Percentiles rank a stretch among this genome's conserved stretches.
Evolutionary conservation across 30 jellyfish, hydroid and myxozoan species (phyloP).

Genomic region (Catostylus mosaicus): DNA sequence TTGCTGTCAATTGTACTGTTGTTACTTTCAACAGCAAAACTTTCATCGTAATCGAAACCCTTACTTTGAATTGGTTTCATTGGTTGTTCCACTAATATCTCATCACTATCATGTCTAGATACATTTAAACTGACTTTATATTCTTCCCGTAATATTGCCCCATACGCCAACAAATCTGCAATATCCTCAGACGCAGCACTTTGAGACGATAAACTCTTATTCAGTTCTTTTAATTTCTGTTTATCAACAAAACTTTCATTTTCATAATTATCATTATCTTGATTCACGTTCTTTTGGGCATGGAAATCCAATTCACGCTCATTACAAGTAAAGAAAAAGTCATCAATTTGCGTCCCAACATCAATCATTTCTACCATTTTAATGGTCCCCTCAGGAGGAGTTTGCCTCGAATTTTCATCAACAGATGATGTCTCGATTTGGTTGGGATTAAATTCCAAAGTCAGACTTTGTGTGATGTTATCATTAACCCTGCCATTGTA

Average conservation of each 20-base stretch:
- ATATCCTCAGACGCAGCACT: slow-evolving; percentile 55
- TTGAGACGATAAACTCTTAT: slow-evolving; percentile 13
- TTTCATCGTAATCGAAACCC: slow-evolving; percentile 32
- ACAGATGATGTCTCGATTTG: slow-evolving; percentile 67
- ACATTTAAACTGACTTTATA: not conserved
- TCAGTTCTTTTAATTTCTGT: not conserved
- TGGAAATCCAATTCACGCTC: not conserved
- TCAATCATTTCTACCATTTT: not conserved
- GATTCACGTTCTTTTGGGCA: no score
- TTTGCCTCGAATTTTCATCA: slow-evolving; percentile 46
- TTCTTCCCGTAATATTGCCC: slow-evolving; percentile 16
- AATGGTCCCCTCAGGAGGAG: slow-evolving; percentile 2
- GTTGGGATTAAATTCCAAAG: slow-evolving; percentile 41
- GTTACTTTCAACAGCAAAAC: slow-evolving; percentile 23
- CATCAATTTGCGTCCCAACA: not conserved
- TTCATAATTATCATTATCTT: no score
- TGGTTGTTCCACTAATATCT: not conserved
- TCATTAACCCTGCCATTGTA: no score
- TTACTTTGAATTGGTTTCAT: slow-evolving; percentile 7
- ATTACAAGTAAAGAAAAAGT: not conserved
- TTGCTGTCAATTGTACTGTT: slow-evolving; percentile 28
- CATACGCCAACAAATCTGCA: slow-evolving; percentile 50
- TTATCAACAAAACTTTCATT: slow-evolving; percentile 19
- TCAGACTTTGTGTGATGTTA: no score
- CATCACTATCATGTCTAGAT: not conserved